phyloP scores from a whole-genome alignment of 2,888 invertebrate species.

The Megalurothrips usitatus region DNA sequence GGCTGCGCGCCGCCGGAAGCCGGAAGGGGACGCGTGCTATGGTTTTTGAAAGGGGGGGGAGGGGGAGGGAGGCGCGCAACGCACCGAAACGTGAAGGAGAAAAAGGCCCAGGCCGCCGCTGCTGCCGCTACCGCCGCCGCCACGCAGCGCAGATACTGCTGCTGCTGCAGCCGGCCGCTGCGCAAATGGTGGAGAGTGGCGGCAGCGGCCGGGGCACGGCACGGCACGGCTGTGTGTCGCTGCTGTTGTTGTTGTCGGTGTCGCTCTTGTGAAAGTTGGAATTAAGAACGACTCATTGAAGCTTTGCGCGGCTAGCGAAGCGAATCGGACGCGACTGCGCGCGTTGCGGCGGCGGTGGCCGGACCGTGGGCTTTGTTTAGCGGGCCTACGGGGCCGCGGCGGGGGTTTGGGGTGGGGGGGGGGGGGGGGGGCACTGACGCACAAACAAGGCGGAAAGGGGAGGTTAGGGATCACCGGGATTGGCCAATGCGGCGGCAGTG shows the following conservation, averaged over 20 bases:
- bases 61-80: not conserved
- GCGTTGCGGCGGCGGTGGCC: not conserved
- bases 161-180: not conserved
- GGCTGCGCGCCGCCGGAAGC: conserved; percentile 13
- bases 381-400: not conserved
- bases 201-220: too few species aligned
- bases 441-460: not conserved
- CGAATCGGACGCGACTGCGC: not conserved
- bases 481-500: too few species aligned
- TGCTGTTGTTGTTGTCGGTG: not conserved
- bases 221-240: not conserved
- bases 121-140: too few species aligned
- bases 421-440: not conserved
- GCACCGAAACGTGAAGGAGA: conserved; percentile 10
- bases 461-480: too few species aligned
- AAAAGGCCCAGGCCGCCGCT: not conserved
- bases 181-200: not conserved
- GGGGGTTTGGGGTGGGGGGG: too few species aligned
- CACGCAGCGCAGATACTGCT: too few species aligned
- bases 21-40: conserved; percentile 15
- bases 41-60: conserved; percentile 10
- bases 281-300: conserved; percentile 17
- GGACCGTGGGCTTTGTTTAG: not conserved
- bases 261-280: conserved; percentile 20
- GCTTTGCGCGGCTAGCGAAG: conserved; percentile 10